phyloP scores from a whole-genome alignment of 1,140 invertebrate genomes.

The Pseudoatta argentina region DNA sequence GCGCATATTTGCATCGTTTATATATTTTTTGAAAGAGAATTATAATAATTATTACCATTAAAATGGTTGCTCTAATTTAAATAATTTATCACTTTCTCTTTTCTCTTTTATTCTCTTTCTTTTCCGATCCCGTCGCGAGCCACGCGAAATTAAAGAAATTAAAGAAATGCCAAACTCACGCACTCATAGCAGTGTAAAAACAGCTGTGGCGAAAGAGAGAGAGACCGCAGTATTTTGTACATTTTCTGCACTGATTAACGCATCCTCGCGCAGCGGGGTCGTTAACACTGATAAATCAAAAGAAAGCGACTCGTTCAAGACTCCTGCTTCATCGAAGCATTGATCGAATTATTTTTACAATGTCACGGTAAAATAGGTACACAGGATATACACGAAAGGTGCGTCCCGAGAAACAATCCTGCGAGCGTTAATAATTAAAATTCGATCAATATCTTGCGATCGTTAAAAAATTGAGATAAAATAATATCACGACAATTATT shows the following conservation, averaged over 20 bases:
- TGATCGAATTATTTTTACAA: constrained; percentile 31
- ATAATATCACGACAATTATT: neutral
- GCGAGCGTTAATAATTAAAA: constrained; percentile 11
- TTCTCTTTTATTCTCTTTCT: neutral
- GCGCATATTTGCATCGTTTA: constrained; percentile 10
- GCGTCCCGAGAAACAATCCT: neutral
- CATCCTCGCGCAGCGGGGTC: constrained; percentile 59
- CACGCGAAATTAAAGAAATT: constrained; percentile 7
- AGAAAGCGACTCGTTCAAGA: constrained; percentile 56
- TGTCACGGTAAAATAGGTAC: neutral
- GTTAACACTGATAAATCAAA: constrained; percentile 68
- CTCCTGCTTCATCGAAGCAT: constrained; percentile 28
- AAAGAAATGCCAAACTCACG: neutral
- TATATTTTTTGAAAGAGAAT: neutral
- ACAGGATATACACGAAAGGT: neutral
- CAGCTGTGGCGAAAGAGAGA: constrained; percentile 64
- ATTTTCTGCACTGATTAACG: constrained; percentile 71
- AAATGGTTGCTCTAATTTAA: constrained; percentile 3
- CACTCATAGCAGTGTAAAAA: constrained; percentile 39
- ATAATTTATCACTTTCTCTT: constrained; percentile 7
- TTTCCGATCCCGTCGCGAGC: neutral
- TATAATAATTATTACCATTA: constrained; percentile 6
- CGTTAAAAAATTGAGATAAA: neutral
- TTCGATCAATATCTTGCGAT: neutral
- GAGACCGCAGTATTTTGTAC: constrained; percentile 52